Evolutionary conservation across 2,888 invertebrate genomes (phyloP), one percentile per base, ranked within the genome.

Genomic region (Pristionchus maxplancki): DNA sequence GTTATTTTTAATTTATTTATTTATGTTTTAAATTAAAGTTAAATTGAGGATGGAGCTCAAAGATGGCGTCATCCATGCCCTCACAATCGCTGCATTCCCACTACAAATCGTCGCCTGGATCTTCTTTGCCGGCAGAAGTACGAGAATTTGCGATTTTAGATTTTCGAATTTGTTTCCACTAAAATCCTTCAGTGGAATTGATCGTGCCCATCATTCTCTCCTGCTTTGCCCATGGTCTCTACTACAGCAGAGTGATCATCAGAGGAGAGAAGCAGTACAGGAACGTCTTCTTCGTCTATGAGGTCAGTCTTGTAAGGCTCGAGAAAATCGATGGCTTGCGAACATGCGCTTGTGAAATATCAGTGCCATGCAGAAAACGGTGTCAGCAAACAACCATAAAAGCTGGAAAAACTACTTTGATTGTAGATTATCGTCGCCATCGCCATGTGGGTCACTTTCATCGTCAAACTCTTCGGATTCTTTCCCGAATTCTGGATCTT

Each of bases 251-350:
- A 58, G 58, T 58, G 58, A 58, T 58, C n/a, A n/a, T 58, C 9
- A 58, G 58, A 58, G 58, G 58, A 58, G 58, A 58, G 58, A 58
- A 58, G n/a, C 58, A 58, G n/a, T 58, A 58, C 58, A 58, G n/a
- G n/a, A 58, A 58, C 9, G 24, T 24, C 9, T 58, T 58, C 58
- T 58, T 58, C 58, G 24, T 58, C n/a, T 58, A 58, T 58, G 58
- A 58, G 58, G 58, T 58, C 6, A 9, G 48, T 6, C 48, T 48
- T 13, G 13, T 48, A 48, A 6, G 8, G 50, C 20, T 1, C 20
- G 11, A 8, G 20, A 50, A 17, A 17, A 50, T 50, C 50, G 50
- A 50, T 50, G 17, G 17, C 20, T 50, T 20, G 15, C 50, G 50
- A 1, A 50, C 50, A 2, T 17, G 50, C 20, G 13, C 11, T 50